Conservation (phyloP, 2,888 invertebrate species). For the Metalampra italica region DNA sequence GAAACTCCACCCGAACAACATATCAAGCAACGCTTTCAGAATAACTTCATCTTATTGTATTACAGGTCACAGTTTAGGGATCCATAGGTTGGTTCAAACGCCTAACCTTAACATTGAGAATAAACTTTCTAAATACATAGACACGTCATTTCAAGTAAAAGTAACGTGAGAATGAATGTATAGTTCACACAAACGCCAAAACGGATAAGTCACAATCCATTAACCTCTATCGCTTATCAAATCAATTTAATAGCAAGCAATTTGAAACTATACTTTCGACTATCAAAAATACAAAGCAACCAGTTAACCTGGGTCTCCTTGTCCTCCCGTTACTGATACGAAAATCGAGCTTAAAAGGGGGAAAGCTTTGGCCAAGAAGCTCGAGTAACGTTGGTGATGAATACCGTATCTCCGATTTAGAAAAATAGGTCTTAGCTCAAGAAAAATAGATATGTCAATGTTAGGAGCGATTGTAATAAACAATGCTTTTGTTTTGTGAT, state of each 20-base stretch:
- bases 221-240: conserved; percentile 38
- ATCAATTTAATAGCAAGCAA: conserved; percentile 41
- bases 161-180: neutral
- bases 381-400: conserved; percentile 8
- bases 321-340: neutral
- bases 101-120: no score
- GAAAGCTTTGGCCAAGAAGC: neutral
- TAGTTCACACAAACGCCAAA: conserved; percentile 24
- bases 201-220: conserved; percentile 26
- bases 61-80: no score
- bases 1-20: no score
- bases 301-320: conserved; percentile 9
- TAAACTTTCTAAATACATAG: no score
- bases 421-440: conserved; percentile 35
- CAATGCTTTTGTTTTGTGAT: conserved; percentile 35
- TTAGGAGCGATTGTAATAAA: conserved; percentile 33
- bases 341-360: neutral
- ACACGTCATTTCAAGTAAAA: no score
- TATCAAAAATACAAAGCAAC: conserved; percentile 23
- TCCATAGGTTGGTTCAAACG: no score
- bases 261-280: conserved; percentile 37
- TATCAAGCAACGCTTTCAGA: no score
- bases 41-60: no score
- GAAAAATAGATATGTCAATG: conserved; percentile 48
- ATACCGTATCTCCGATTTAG: conserved; percentile 30